Evolutionary conservation across 2,113 vertebrate species (phyloP).

Genomic region (Odontesthes bonariensis): DNA sequence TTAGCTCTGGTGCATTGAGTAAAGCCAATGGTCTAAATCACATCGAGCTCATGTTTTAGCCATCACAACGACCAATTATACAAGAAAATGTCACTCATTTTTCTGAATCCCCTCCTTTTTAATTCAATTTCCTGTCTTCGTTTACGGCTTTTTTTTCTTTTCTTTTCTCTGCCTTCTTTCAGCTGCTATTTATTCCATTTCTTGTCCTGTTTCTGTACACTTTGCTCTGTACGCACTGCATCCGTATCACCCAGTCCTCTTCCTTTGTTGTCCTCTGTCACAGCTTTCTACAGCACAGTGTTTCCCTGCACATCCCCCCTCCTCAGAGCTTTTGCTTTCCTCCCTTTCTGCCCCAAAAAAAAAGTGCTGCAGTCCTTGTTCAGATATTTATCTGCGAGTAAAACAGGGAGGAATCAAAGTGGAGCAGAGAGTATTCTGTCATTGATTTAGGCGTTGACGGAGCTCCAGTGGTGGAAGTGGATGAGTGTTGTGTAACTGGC

Average conservation of each 20-base stretch:
- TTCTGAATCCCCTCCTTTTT: neutral
- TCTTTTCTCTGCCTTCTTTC: neutral
- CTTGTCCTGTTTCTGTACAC: neutral
- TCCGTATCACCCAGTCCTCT: constrained; percentile 31
- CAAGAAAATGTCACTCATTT: constrained; percentile 2
- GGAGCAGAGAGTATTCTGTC: constrained; percentile 15
- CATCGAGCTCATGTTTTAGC: constrained; percentile 66
- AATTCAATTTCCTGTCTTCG: neutral
- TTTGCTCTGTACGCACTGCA: constrained; percentile 6
- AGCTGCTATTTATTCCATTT: neutral
- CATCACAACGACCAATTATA: constrained; percentile 21
- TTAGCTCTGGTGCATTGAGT: constrained; percentile 76
- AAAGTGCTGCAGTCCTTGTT: constrained; percentile 1
- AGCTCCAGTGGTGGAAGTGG: constrained; percentile 18
- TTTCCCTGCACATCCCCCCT: constrained; percentile 19
- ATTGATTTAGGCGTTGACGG: constrained; percentile 27
- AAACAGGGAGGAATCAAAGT: constrained; percentile 10
- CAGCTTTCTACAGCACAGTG: constrained; percentile 36
- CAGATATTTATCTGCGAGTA: neutral
- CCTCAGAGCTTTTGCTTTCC: constrained; percentile 7
- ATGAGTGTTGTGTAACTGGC: constrained; percentile 71
- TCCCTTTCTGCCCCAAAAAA: constrained; percentile 3
- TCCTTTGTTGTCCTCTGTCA: constrained; percentile 52
- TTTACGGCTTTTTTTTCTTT: neutral
- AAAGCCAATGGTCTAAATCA: constrained; percentile 74